Evolutionary conservation across 1,140 invertebrate species (phyloP), one percentile per base, ranked within the genome.

Genomic region (Drosophila sp.): DNA sequence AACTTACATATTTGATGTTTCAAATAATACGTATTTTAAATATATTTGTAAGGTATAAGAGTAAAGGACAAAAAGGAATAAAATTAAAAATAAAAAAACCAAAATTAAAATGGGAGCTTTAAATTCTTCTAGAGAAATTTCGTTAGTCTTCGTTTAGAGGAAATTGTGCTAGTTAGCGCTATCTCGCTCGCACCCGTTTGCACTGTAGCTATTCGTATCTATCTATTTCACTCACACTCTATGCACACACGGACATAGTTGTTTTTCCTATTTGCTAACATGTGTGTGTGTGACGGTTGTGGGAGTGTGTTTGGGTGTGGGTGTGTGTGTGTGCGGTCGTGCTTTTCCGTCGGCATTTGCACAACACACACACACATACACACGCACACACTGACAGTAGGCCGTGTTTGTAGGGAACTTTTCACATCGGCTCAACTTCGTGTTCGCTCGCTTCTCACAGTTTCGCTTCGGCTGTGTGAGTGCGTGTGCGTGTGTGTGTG

Each of bases 91-190:
- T 4, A 6, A 27, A 16, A 5, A 34, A 11, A n/a, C n/a, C n/a
- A n/a, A n/a, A n/a, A n/a, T n/a, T n/a, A n/a, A n/a, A n/a, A n/a
- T n/a, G n/a, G n/a, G n/a, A n/a, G n/a, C n/a, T n/a, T n/a, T 4
- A 21, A 21, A 2, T 21, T 21, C 21, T 21, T 21, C 1, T 21
- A 2, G 21, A 2, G 38, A 74, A 74, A 74, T 70, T 74, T 74
- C 65, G 61, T 65, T 80, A 50, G 63, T 56, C 59, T 82, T 82
- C 79, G 79, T 70, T 75, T 81, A 82, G 74, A 82, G 74, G 74
- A 82, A 78, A 82, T 81, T 79, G 75, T 78, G 72, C 66, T 76
- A 50, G 66, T 78, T 54, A 13, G 9, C 34, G 29, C 56, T 6
- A 16, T 14, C 64, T 79, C 59, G 64, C 75, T 70, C 51, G 72